Conservation (phyloP, 2,888 invertebrate genomes). For the Congeria kusceri region DNA sequence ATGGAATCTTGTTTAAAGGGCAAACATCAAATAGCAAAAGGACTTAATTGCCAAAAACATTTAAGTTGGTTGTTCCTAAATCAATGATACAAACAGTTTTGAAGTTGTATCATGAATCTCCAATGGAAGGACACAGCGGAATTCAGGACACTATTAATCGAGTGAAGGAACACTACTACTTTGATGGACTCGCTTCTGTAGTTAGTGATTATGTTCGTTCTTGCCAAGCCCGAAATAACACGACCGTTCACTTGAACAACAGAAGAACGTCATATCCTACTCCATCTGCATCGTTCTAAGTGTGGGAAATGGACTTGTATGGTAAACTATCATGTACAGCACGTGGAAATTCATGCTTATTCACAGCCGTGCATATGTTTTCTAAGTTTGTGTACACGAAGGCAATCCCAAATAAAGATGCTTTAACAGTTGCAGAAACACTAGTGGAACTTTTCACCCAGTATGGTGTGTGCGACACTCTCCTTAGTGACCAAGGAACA, state of each 20-base stretch:
- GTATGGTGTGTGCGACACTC: slow-evolving; percentile 55
- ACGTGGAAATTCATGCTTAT: slow-evolving; percentile 41
- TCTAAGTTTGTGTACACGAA: slow-evolving; percentile 45
- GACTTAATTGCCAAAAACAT: slow-evolving; percentile 17
- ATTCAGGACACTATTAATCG: slow-evolving; percentile 46
- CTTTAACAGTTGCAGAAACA: slow-evolving; percentile 47
- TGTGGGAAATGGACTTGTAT: slow-evolving; percentile 51
- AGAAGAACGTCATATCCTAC: slow-evolving; percentile 34
- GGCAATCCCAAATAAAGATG: slow-evolving; percentile 45
- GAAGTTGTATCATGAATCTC: slow-evolving; percentile 38
- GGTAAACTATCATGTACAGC: slow-evolving; percentile 32
- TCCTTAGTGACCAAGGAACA: slow-evolving; percentile 48
- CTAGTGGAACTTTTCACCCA: slow-evolving; percentile 38
- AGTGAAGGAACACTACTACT: slow-evolving; percentile 37
- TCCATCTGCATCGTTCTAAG: slow-evolving; percentile 38
- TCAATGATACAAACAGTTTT: slow-evolving; percentile 24
- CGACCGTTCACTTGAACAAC: slow-evolving; percentile 46
- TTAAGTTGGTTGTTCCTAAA: slow-evolving; percentile 45
- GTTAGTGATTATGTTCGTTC: slow-evolving; percentile 40
- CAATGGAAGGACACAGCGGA: slow-evolving; percentile 38
- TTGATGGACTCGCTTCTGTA: slow-evolving; percentile 17
- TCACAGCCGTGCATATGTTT: slow-evolving; percentile 53
- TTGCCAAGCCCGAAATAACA: slow-evolving; percentile 46
- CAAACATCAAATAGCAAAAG: slow-evolving; percentile 35
- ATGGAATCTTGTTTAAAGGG: slow-evolving; percentile 44